Percentiles rank a stretch among this genome's conserved stretches.
Conservation (phyloP, 2,888 invertebrate species). For the Cerastis rubricosa region DNA sequence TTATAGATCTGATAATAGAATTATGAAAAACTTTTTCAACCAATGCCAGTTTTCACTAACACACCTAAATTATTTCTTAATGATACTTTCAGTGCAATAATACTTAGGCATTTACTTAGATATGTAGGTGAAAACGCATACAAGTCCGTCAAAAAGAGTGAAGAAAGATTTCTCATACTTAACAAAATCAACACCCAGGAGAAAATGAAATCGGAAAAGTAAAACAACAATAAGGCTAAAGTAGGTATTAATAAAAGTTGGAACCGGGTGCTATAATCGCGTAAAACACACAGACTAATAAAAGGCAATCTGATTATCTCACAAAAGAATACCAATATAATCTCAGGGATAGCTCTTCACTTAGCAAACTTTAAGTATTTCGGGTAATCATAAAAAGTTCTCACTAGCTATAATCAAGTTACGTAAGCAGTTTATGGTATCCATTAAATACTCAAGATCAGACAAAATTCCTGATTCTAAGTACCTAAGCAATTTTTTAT, state of each 20-base stretch:
- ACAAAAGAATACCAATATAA: constrained; percentile 25
- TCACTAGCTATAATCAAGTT: constrained; percentile 64
- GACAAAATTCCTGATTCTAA: constrained; percentile 67
- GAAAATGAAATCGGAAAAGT: not conserved
- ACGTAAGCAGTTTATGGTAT: constrained; percentile 71
- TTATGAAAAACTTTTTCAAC: not conserved
- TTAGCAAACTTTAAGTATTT: constrained; percentile 48
- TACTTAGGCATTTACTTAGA: not conserved
- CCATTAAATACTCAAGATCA: constrained; percentile 73
- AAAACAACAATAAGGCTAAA: constrained; percentile 4
- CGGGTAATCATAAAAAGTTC: constrained; percentile 55
- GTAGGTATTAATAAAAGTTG: not conserved
- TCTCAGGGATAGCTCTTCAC: constrained; percentile 22
- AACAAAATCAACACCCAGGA: not conserved
- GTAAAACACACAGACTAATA: not conserved
- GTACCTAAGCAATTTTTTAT: constrained; percentile 68
- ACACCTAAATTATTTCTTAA: not conserved
- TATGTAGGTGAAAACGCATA: not conserved
- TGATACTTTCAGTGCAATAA: not conserved
- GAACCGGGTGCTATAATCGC: not conserved
- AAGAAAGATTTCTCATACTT: not conserved
- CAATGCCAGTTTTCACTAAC: not conserved
- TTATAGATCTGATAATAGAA: not conserved
- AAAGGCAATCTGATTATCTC: constrained; percentile 15
- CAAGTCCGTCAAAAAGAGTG: too few relatives aligned